A percentile compares a stretch with the other conserved stretches of the same genome.
Evolutionary conservation across 2,888 invertebrate genomes (phyloP).

Genomic region (Meta bourneti): DNA sequence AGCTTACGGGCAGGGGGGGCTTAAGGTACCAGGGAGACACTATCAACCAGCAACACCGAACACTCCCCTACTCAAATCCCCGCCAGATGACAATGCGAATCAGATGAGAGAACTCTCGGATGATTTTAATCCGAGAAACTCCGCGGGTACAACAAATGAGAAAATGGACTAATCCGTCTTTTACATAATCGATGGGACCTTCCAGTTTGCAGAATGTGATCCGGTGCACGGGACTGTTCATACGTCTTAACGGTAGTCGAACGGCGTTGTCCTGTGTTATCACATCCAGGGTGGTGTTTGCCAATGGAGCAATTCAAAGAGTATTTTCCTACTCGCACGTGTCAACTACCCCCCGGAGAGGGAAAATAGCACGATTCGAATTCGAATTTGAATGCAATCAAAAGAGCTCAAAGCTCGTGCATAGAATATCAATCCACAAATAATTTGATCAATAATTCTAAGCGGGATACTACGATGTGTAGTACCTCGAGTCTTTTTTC

Average conservation of each 20-base stretch:
- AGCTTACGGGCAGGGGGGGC: background rate
- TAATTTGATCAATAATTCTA: too few species aligned
- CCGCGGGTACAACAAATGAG: conserved; percentile 20
- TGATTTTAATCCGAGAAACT: conserved; percentile 24
- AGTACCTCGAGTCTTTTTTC: too few species aligned
- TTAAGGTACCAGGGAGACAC: background rate
- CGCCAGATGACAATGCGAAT: conserved; percentile 34
- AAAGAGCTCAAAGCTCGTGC: background rate
- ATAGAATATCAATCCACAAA: too few species aligned
- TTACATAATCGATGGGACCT: conserved; percentile 25
- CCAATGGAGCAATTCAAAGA: background rate
- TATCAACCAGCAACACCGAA: background rate
- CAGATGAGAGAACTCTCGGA: conserved; percentile 14
- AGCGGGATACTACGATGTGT: too few species aligned
- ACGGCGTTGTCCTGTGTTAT: too few species aligned
- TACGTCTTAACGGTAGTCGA: background rate
- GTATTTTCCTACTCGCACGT: background rate
- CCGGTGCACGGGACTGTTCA: conserved; percentile 21
- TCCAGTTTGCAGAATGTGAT: background rate
- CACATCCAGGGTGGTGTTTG: background rate
- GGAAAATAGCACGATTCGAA: background rate
- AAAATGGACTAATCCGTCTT: conserved; percentile 1
- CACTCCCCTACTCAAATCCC: conserved; percentile 7
- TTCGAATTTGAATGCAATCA: background rate
- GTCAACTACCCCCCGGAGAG: background rate